Conservation (phyloP, 1,140 invertebrate genomes). For the Apis florea region DNA sequence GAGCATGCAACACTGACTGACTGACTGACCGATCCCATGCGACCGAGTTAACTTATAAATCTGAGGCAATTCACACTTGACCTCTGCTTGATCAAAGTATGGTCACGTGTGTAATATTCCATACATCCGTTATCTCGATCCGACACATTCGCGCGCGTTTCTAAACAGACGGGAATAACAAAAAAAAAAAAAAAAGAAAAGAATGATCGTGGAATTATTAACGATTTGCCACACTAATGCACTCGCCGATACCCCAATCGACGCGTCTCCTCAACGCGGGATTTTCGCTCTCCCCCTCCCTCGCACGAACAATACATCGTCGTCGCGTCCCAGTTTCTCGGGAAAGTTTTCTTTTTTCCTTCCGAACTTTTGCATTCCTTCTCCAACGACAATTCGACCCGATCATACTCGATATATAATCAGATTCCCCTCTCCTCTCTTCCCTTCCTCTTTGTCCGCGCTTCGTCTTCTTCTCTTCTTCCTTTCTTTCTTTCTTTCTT, state of each 20-base stretch:
- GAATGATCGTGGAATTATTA: conserved; percentile 17
- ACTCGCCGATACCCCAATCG: background rate
- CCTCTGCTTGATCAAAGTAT: conserved; percentile 60
- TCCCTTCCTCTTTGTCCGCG: background rate
- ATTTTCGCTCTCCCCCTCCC: too few species aligned
- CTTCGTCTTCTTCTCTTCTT: background rate
- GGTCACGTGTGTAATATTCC: conserved; percentile 54
- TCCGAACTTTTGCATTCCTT: too few species aligned
- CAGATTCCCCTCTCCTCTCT: too few species aligned
- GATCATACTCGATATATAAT: too few species aligned
- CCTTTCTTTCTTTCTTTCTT: too few species aligned
- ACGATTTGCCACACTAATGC: background rate
- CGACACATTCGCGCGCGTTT: conserved; percentile 25
- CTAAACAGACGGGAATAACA: conserved; percentile 32
- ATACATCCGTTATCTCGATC: conserved; percentile 50
- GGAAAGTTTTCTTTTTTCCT: too few species aligned
- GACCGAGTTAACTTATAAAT: conserved; percentile 75
- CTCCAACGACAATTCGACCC: too few species aligned
- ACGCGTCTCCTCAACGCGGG: background rate
- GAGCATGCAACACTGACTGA: conserved; percentile 64
- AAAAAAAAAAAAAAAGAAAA: background rate
- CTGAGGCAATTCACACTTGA: conserved; percentile 70
- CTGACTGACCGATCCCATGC: conserved; percentile 63
- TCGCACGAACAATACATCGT: background rate
- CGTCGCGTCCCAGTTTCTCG: background rate